A percentile compares a stretch with the other conserved stretches of the same genome.
These are phyloP conservation scores for Stenolophus ochropezus DNA, from an alignment of 2,888 invertebrate species.

Conservation along the genomic window DNA sequence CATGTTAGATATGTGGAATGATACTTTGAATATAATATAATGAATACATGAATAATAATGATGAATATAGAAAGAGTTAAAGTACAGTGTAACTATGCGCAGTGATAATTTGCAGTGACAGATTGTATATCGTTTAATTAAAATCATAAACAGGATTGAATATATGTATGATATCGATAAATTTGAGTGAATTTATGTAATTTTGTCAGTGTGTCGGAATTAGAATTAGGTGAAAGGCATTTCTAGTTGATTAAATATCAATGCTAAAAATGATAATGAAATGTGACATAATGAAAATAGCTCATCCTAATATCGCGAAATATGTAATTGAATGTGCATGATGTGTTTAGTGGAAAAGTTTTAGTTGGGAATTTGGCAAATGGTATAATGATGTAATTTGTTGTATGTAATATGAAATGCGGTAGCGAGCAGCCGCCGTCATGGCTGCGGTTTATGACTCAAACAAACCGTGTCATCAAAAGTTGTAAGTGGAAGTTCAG, in stretches of 20 bases:
- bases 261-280: slow-evolving; percentile 1
- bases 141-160: not conserved
- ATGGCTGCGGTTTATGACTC: slow-evolving; percentile 13
- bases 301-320: not conserved
- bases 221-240: not conserved
- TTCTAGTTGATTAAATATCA: not conserved
- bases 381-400: slow-evolving; percentile 34
- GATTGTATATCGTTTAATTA: not conserved
- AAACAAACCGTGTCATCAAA: slow-evolving; percentile 34
- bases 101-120: not conserved
- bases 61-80: not conserved
- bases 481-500: slow-evolving; percentile 28
- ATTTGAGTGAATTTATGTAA: not conserved
- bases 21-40: not conserved
- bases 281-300: slow-evolving; percentile 17
- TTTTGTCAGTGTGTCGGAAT: not conserved
- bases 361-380: slow-evolving; percentile 19
- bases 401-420: slow-evolving; percentile 16
- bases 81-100: not conserved
- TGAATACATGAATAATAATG: not conserved
- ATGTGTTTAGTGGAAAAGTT: slow-evolving; percentile 32
- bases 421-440: not conserved
- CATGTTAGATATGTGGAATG: not conserved
- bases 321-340: slow-evolving; percentile 9
- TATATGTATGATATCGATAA: not conserved